Percentiles rank a stretch among this genome's conserved stretches.
These are phyloP conservation scores for Melinopterus prodromus DNA, from an alignment of 2,888 invertebrate genomes.

Conservation along the genomic window DNA sequence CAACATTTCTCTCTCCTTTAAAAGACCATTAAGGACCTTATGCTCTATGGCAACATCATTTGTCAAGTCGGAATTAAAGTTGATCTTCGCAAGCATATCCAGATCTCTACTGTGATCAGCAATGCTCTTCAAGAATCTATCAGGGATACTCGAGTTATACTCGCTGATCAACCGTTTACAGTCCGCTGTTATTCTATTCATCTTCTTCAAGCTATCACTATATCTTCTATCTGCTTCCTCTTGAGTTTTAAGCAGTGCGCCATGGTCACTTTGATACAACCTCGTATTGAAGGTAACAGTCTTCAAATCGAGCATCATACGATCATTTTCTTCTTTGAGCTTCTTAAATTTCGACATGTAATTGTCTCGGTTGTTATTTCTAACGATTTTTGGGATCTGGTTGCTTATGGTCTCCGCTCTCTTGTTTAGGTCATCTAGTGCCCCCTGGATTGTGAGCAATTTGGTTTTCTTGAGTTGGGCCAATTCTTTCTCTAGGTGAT, in stretches of 20 bases:
- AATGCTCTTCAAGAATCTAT: neutral
- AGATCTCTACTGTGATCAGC: neutral
- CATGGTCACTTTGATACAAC: neutral
- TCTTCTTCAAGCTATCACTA: neutral
- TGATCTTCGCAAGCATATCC: neutral
- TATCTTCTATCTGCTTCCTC: neutral
- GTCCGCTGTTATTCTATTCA: neutral
- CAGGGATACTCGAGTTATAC: neutral
- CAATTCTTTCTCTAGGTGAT: neutral
- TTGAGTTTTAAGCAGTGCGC: neutral
- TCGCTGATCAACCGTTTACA: neutral
- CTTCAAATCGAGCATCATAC: neutral
- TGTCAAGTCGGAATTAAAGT: neutral
- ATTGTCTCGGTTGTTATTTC: neutral
- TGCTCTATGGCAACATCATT: neutral
- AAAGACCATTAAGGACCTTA: neutral
- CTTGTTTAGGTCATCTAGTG: neutral
- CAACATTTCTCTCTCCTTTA: neutral
- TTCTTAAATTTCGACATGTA: neutral
- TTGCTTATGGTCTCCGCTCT: neutral
- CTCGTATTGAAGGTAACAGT: neutral
- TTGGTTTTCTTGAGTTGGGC: neutral
- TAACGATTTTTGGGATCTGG: neutral
- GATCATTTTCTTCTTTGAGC: neutral
- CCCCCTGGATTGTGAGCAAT: neutral